These are phyloP conservation scores for Lipotes vexillifer DNA, from an alignment of 2,113 vertebrate genomes.

Conservation along the genomic window DNA sequence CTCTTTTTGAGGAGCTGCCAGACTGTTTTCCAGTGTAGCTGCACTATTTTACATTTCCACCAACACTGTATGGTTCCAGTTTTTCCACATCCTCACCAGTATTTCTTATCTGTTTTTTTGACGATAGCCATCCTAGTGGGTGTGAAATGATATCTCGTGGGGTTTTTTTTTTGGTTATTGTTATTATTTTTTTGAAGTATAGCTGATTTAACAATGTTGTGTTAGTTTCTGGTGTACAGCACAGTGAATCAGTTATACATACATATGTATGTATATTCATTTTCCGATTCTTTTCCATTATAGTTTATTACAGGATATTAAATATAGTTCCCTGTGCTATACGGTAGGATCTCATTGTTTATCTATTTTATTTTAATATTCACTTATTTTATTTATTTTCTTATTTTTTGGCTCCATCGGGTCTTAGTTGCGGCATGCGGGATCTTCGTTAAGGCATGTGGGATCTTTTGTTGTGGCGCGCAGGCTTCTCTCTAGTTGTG, in stretches of 20 bases:
- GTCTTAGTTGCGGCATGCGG: too few species aligned
- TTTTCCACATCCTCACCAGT: background rate
- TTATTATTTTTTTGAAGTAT: background rate
- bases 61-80: background rate
- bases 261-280: background rate
- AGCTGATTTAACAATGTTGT: background rate
- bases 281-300: background rate
- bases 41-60: background rate
- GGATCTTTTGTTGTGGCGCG: too few species aligned
- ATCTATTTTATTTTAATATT: too few species aligned
- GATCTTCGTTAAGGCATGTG: too few species aligned
- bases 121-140: background rate
- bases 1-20: background rate
- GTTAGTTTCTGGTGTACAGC: background rate
- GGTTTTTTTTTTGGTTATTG: background rate
- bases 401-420: too few species aligned
- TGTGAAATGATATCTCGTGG: background rate
- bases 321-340: background rate
- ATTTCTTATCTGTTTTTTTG: background rate
- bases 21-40: background rate
- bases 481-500: too few species aligned
- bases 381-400: too few species aligned
- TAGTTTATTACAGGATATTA: background rate
- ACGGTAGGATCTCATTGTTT: background rate
- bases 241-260: background rate